Conservation (phyloP, 2,888 invertebrate species). For the Pinctada fucata region DNA sequence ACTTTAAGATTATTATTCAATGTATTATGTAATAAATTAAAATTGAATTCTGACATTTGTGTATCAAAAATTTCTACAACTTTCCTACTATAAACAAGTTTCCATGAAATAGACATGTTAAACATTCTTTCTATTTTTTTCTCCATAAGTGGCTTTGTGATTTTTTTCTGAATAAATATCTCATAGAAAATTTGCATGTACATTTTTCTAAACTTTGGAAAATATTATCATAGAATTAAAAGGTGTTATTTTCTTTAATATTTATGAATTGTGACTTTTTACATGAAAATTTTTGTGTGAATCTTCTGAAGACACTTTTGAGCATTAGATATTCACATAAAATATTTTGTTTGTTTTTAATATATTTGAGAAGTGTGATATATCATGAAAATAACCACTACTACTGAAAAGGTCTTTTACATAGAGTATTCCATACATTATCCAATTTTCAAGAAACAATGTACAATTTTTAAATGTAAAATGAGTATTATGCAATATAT, state of each 20-base stretch:
- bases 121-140: background rate
- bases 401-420: background rate
- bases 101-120: background rate
- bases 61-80: background rate
- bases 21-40: background rate
- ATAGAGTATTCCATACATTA: too few species aligned
- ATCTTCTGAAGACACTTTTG: background rate
- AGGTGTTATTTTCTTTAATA: background rate
- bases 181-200: background rate
- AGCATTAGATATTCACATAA: background rate
- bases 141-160: background rate
- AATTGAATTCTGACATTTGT: background rate
- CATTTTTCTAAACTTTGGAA: background rate
- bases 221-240: background rate
- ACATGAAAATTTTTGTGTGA: background rate
- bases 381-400: background rate
- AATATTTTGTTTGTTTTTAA: background rate
- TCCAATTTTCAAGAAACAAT: too few species aligned
- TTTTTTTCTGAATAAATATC: background rate
- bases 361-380: background rate
- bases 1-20: background rate
- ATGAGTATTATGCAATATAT: background rate
- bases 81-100: too few species aligned
- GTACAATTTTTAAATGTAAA: too few species aligned
- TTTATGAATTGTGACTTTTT: background rate